Evolutionary conservation across 2,888 invertebrate species (phyloP).

Genomic region (Agrotis puta): DNA sequence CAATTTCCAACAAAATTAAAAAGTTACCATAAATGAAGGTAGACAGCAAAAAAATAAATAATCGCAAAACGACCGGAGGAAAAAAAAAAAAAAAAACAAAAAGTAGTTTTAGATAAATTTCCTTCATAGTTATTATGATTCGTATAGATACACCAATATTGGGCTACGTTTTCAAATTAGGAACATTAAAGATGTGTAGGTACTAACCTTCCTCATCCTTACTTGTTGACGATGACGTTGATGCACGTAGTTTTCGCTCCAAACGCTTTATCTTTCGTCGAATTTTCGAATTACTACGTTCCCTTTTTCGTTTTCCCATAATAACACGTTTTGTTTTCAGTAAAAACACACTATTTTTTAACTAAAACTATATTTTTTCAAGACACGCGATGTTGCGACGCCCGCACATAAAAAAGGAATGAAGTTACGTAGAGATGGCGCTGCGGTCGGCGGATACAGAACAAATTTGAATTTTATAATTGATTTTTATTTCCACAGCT

Average conservation of each 20-base stretch:
- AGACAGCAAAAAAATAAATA: no score
- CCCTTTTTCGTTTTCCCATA: constrained; percentile 10
- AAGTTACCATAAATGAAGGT: no score
- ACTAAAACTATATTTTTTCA: background rate
- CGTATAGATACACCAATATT: background rate
- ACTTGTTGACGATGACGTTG: constrained; percentile 4
- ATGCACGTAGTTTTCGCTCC: background rate
- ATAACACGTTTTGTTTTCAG: background rate
- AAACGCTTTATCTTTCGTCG: constrained; percentile 8
- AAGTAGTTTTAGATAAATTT: background rate
- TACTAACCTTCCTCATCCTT: constrained; percentile 6
- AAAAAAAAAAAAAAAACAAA: no score
- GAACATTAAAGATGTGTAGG: constrained; percentile 1
- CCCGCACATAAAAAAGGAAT: constrained; percentile 11
- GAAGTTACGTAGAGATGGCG: constrained; percentile 7
- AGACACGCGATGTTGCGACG: background rate
- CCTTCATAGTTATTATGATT: background rate
- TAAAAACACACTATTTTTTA: constrained; percentile 2
- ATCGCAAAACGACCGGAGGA: no score
- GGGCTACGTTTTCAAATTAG: constrained; percentile 1
- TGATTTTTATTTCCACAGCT: no score
- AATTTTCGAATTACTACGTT: constrained; percentile 3
- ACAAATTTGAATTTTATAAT: no score
- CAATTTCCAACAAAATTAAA: background rate
- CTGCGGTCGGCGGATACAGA: no score